Evolutionary conservation across 2,113 vertebrate species (phyloP).

Genomic region (Cranoglanis bouderius): DNA sequence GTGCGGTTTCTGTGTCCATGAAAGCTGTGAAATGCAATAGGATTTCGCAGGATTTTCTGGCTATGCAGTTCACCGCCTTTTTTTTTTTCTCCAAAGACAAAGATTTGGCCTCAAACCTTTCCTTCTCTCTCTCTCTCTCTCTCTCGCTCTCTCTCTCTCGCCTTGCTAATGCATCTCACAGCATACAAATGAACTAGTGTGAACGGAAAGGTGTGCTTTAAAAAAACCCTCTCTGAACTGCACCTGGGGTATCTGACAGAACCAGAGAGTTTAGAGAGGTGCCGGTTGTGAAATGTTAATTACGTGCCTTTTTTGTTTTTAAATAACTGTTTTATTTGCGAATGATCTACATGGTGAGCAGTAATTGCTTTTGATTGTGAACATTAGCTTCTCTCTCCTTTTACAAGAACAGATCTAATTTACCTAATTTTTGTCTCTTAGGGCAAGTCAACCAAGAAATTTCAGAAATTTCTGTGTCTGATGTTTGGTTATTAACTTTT

Average conservation of each 20-base stretch:
- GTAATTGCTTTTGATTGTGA: not conserved
- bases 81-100: constrained; percentile 62
- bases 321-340: not conserved
- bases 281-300: not conserved
- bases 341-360: not conserved
- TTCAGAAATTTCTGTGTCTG: not conserved
- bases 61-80: constrained; percentile 60
- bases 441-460: not conserved
- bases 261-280: not conserved
- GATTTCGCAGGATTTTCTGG: constrained; percentile 69
- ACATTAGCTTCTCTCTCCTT: not conserved
- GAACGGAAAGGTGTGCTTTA: constrained; percentile 54
- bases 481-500: not conserved
- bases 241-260: not conserved
- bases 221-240: not conserved
- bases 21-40: constrained; percentile 76
- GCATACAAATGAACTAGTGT: constrained; percentile 75
- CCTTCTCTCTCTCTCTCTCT: constrained; percentile 28
- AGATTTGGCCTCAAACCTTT: constrained; percentile 74
- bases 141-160: constrained; percentile 48
- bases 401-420: not conserved
- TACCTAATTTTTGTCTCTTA: not conserved
- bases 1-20: constrained; percentile 65
- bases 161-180: constrained; percentile 68
- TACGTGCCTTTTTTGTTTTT: not conserved